Base-by-base conservation (phyloP, 2,113 vertebrate species). In the Alethe diademata region DNA sequence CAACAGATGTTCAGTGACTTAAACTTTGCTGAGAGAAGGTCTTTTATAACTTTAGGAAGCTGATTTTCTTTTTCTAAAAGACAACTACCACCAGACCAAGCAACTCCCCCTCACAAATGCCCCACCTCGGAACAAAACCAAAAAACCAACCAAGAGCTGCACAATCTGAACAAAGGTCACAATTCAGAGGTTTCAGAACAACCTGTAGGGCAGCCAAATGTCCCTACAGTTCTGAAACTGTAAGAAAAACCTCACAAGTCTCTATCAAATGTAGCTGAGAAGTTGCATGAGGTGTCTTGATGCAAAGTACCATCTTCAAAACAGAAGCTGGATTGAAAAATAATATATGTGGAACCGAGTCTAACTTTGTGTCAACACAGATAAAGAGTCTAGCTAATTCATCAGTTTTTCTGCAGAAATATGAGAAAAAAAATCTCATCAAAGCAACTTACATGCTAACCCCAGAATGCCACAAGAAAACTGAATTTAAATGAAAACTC, bases 1-100 rank as follows among this genome's bases (percentile, higher is more conserved):
- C 66, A 88, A 7, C 90, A 95, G 86, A 96, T 96, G 95, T 81
- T 94, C 67, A 56, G 66, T 86, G 85, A 75, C 64, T 92, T 89
- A 45, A 75, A 62, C 75, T 93, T 88, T 62, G 71, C 81, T 85
- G 71, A 87, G 90, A 82, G n/a, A 75, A 78, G 43, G 28, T 83
- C 33, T 73, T 85, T 62, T 35, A 8, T 76, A 90, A 78, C 35
- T 82, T 62, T 12, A 50, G 60, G 82, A 80, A 83, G 56, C 29
- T 31, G 19, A 19, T 81, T 83, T 83, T 83, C 83, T 12, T 22
- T n/a, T 56, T 74, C 53, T 1, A 4, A 48, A 71, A 67, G 62
- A 8, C 26, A 78, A 1, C 11, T 56, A 9, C 31, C 62, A 36
- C 54, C 9, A 56, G 42, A 13, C 11, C 13, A 31, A 20, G 11